phyloP scores from a whole-genome alignment of 2,113 vertebrate genomes.

The Charina bottae region DNA sequence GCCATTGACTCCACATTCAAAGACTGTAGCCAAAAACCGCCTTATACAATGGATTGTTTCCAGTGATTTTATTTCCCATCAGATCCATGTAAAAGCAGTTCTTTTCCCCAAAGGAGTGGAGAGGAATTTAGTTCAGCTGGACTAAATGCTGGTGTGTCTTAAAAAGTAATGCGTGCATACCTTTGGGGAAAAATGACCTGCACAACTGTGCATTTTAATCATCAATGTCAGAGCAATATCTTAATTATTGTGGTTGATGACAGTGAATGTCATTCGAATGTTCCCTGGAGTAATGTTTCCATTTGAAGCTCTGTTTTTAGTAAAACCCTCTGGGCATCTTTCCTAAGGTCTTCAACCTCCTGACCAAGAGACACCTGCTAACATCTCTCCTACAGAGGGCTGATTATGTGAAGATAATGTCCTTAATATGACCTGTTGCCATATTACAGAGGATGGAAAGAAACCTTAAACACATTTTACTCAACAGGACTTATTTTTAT shows the following conservation, averaged over 20 bases:
- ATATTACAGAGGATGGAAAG: background rate
- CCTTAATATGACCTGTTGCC: background rate
- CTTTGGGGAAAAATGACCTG: background rate
- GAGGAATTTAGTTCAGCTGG: fast-evolving
- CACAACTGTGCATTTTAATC: slow-evolving; percentile 12
- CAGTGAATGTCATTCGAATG: slow-evolving; percentile 44
- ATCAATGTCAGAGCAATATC: slow-evolving; percentile 54
- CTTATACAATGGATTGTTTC: background rate
- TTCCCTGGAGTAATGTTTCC: slow-evolving; percentile 49
- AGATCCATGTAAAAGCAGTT: background rate
- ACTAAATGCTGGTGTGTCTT: background rate
- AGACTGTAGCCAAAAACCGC: background rate
- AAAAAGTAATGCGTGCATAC: background rate
- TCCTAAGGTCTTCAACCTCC: slow-evolving; percentile 48
- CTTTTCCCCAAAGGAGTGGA: background rate
- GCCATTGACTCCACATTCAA: background rate
- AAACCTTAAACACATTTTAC: background rate
- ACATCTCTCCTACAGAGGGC: slow-evolving; percentile 43
- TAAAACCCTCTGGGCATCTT: slow-evolving; percentile 35
- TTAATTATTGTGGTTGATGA: slow-evolving; percentile 42
- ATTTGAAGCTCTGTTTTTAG: slow-evolving; percentile 61
- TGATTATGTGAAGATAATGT: slow-evolving; percentile 45
- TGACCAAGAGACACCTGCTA: slow-evolving; percentile 56
- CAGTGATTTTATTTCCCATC: background rate
- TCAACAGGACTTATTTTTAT: background rate